Conservation (phyloP, 2,888 invertebrate genomes). For the Pandemis heparana region DNA sequence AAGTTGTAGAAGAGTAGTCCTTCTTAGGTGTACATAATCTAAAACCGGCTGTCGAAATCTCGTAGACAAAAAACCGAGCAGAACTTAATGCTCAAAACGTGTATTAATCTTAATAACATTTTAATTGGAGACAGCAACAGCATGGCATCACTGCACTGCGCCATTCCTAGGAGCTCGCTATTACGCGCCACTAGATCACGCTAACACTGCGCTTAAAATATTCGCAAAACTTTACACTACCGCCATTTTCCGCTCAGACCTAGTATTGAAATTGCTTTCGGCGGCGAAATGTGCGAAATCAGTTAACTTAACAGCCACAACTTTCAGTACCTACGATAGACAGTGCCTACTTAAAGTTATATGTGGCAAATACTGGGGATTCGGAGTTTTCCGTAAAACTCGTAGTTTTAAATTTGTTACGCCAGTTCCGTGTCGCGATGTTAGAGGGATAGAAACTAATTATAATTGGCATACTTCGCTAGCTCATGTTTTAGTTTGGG, state of each 20-base stretch:
- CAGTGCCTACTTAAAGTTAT: slow-evolving; percentile 3
- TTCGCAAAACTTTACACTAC: slow-evolving; percentile 10
- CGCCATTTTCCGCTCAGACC: neutral
- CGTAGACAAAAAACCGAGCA: neutral
- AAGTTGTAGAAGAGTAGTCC: no score
- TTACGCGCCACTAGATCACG: slow-evolving; percentile 10
- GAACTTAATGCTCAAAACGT: neutral
- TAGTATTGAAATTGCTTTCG: slow-evolving; percentile 13
- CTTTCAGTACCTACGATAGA: neutral
- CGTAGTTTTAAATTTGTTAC: slow-evolving; percentile 3
- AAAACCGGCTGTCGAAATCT: neutral
- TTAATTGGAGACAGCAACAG: slow-evolving; percentile 16
- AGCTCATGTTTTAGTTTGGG: neutral
- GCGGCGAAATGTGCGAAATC: neutral
- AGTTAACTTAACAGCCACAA: neutral
- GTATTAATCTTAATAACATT: slow-evolving; percentile 21
- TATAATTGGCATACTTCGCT: neutral
- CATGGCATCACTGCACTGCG: slow-evolving; percentile 30
- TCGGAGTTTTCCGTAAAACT: neutral
- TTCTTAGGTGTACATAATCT: no score
- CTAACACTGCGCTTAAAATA: slow-evolving; percentile 12
- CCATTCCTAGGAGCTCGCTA: slow-evolving; percentile 24
- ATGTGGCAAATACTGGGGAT: neutral
- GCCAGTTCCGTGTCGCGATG: neutral
- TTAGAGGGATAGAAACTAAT: neutral